phyloP scores from a whole-genome alignment of 2,113 vertebrate genomes.

The Hydropotes inermis region DNA sequence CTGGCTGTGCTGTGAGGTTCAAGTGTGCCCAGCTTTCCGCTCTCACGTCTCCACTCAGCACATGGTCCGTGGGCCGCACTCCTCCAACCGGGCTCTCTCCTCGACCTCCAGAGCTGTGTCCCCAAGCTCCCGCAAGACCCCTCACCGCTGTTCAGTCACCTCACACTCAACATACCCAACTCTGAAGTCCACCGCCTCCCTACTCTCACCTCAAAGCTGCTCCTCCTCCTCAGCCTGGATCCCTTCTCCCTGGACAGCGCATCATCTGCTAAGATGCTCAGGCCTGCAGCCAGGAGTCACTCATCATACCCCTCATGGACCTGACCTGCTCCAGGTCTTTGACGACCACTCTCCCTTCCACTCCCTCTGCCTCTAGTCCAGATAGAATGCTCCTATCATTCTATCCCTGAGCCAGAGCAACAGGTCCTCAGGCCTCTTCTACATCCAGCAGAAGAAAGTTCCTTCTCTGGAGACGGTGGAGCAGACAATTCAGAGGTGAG shows the following conservation, averaged over 20 bases:
- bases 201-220: background rate
- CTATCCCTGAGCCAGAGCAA: background rate
- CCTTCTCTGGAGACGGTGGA: background rate
- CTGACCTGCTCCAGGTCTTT: background rate
- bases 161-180: background rate
- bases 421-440: background rate
- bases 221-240: background rate
- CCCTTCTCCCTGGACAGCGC: background rate
- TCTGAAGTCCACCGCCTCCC: background rate
- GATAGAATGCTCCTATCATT: background rate
- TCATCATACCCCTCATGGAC: background rate
- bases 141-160: background rate
- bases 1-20: background rate
- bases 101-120: background rate
- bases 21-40: background rate
- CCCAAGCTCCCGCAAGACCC: background rate
- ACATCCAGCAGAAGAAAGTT: background rate
- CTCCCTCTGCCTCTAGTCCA: background rate
- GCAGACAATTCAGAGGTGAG: background rate
- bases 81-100: background rate
- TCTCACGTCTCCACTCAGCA: background rate
- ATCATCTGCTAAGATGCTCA: background rate
- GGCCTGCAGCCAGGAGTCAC: background rate
- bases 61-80: background rate
- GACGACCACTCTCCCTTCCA: background rate